A percentile compares a stretch with the other conserved stretches of the same genome.
Conservation (phyloP, 2,888 invertebrate genomes). For the Noctua fimbriata region DNA sequence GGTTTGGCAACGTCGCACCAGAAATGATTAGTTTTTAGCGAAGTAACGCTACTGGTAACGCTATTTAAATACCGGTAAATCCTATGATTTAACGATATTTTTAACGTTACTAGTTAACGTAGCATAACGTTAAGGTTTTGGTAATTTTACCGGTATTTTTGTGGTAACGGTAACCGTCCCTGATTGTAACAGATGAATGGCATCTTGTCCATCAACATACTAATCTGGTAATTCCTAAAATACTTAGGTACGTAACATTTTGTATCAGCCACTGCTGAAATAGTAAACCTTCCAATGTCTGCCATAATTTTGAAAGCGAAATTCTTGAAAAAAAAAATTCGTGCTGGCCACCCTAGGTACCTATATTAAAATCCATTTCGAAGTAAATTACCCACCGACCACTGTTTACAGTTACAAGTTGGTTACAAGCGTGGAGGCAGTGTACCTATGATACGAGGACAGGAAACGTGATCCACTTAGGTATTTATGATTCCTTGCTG, state of each 20-base stretch:
- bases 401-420: not conserved
- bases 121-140: too few species aligned
- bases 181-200: slow-evolving; percentile 1
- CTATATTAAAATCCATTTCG: not conserved
- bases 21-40: too few species aligned
- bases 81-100: too few species aligned
- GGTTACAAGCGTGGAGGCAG: not conserved
- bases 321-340: not conserved
- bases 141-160: too few species aligned
- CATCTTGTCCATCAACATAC: not conserved
- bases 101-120: too few species aligned
- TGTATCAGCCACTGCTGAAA: not conserved
- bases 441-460: not conserved
- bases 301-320: not conserved
- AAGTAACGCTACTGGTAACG: too few species aligned
- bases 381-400: not conserved
- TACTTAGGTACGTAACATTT: not conserved
- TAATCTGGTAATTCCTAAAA: slow-evolving; percentile 7
- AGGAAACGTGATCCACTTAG: not conserved
- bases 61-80: too few species aligned
- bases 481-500: not conserved
- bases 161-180: too few species aligned
- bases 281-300: not conserved
- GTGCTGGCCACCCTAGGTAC: not conserved
- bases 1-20: too few species aligned